Conservation (phyloP, 2,113 vertebrate species). For the Beaufortia kweichowensis region DNA sequence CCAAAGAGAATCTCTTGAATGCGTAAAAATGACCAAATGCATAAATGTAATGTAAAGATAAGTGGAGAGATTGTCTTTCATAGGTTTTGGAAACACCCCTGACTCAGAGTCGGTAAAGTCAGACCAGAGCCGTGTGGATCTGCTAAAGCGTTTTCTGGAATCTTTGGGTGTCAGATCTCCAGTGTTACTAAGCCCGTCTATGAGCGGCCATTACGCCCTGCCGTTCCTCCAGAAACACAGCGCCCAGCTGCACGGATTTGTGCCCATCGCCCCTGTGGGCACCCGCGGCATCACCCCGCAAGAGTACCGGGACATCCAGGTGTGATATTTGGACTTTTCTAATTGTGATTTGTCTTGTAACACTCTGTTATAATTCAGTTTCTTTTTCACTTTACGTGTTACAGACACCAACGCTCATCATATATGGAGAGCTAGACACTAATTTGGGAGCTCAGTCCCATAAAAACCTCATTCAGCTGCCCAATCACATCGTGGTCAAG, state of each 20-base stretch:
- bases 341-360: neutral
- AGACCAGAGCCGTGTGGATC: conserved; percentile 76
- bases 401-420: conserved; percentile 88
- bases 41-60: too few species aligned
- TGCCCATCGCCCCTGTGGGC: conserved; percentile 86
- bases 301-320: conserved; percentile 86
- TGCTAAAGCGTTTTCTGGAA: conserved; percentile 80
- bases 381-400: conserved; percentile 13
- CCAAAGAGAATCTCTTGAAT: too few species aligned
- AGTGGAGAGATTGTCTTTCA: neutral
- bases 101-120: conserved; percentile 70
- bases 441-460: conserved; percentile 85
- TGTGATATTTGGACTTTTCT: conserved; percentile 57
- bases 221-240: conserved; percentile 84
- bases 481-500: conserved; percentile 76
- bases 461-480: conserved; percentile 84
- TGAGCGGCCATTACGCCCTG: conserved; percentile 90
- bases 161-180: conserved; percentile 75
- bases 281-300: conserved; percentile 81
- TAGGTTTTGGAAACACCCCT: conserved; percentile 88
- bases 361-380: neutral
- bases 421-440: conserved; percentile 85
- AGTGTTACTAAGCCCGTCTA: conserved; percentile 89
- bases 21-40: too few species aligned
- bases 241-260: conserved; percentile 79